A percentile compares a stretch with the other conserved stretches of the same genome.
Conservation (phyloP, 2,113 vertebrate species). For the Gadus chalcogrammus region DNA sequence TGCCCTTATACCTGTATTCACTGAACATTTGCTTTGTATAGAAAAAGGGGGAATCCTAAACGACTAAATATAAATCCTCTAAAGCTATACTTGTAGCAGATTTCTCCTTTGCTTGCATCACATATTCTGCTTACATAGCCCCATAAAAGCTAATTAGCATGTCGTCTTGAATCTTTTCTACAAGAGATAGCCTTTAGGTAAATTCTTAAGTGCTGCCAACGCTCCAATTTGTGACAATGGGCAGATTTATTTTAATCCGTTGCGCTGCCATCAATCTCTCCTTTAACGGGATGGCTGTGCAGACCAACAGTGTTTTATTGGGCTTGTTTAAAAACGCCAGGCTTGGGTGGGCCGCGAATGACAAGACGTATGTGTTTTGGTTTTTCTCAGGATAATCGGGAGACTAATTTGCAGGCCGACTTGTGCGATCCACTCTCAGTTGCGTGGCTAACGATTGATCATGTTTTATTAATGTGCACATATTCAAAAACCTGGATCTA, state of each 20-base stretch:
- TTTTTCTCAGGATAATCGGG: slow-evolving; percentile 46
- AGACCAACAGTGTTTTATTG: slow-evolving; percentile 38
- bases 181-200: not conserved
- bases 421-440: slow-evolving; percentile 37
- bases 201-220: slow-evolving; percentile 1
- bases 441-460: slow-evolving; percentile 74
- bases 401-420: slow-evolving; percentile 63
- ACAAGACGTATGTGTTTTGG: slow-evolving; percentile 60
- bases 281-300: slow-evolving; percentile 31
- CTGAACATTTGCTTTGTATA: no score
- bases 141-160: no score
- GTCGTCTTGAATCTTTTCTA: no score
- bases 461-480: slow-evolving; percentile 76
- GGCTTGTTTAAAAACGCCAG: slow-evolving; percentile 34
- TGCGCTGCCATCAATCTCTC: slow-evolving; percentile 21
- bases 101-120: no score
- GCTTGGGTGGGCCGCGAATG: slow-evolving; percentile 32
- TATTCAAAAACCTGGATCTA: slow-evolving; percentile 60
- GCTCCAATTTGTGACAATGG: slow-evolving; percentile 4
- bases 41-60: no score
- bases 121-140: no score
- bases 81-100: no score
- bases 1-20: no score
- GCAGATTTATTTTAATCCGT: slow-evolving; percentile 5
- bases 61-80: no score